phyloP scores from a whole-genome alignment of 35 echinoderm and acorn worm species.

The Ptychodera flava region DNA sequence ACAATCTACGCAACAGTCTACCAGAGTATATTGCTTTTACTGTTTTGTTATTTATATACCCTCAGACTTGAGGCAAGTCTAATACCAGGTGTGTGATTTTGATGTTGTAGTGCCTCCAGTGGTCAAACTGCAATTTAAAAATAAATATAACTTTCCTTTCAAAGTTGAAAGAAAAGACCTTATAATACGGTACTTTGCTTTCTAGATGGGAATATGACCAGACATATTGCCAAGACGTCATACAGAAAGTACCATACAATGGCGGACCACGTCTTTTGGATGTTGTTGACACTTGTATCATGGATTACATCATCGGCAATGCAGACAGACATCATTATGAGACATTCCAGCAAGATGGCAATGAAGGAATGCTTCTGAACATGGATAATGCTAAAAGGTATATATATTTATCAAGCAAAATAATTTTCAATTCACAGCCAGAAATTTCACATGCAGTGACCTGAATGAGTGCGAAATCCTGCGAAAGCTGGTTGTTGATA shows the following conservation, averaged over 20 bases:
- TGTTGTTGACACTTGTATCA: conserved; percentile 70
- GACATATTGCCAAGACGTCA: conserved; percentile 53
- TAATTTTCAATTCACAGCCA: neutral
- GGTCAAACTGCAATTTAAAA: no score
- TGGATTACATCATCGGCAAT: conserved; percentile 98
- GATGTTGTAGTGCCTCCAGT: no score
- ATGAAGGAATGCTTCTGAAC: conserved; percentile 73
- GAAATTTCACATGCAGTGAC: neutral
- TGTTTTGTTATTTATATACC: no score
- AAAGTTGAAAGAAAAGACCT: no score
- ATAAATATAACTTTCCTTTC: no score
- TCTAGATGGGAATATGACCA: conserved; percentile 86
- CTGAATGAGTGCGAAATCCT: neutral
- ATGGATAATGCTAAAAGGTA: conserved; percentile 98
- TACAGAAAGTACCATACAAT: conserved; percentile 49
- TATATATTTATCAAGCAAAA: conserved; percentile 1
- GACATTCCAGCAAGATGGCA: conserved; percentile 63
- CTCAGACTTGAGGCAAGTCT: no score
- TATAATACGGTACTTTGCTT: no score
- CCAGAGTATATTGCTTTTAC: no score
- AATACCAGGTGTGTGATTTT: no score
- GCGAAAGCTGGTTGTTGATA: neutral
- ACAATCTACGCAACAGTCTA: no score
- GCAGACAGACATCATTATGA: conserved; percentile 96
- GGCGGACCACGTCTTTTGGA: conserved; percentile 39